Conservation (phyloP, 2,797 vertebrate species). For the Saxicola maurus region DNA sequence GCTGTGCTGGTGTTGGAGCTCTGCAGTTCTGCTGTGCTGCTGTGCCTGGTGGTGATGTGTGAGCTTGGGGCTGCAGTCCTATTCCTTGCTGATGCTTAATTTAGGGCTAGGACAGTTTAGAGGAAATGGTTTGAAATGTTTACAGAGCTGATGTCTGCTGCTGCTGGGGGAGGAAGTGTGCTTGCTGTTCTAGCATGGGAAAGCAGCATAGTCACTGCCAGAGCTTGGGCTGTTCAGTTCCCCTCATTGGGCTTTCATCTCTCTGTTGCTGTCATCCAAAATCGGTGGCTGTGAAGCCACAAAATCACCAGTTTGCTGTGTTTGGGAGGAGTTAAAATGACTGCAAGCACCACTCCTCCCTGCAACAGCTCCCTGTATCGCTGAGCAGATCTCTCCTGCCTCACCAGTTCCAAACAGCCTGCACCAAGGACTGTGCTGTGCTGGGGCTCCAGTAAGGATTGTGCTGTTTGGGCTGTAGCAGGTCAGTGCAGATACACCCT, state of each 20-base stretch:
- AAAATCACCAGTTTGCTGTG: conserved; percentile 16
- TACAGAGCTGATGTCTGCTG: background rate
- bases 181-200: background rate
- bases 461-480: background rate
- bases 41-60: background rate
- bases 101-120: background rate
- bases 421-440: background rate
- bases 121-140: background rate
- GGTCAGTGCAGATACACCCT: background rate
- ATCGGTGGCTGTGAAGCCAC: background rate
- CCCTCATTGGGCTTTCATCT: background rate
- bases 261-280: background rate
- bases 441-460: background rate
- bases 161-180: background rate
- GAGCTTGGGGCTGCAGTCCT: background rate
- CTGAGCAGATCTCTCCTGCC: background rate
- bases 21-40: background rate
- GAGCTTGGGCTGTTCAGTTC: background rate
- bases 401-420: background rate
- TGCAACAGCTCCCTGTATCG: background rate
- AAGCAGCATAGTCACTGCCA: background rate
- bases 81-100: background rate
- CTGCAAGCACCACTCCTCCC: conserved; percentile 28
- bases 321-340: conserved; percentile 44
- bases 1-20: background rate